Evolutionary conservation across 2,113 vertebrate species (phyloP).

Genomic region (Gyps fulvus): DNA sequence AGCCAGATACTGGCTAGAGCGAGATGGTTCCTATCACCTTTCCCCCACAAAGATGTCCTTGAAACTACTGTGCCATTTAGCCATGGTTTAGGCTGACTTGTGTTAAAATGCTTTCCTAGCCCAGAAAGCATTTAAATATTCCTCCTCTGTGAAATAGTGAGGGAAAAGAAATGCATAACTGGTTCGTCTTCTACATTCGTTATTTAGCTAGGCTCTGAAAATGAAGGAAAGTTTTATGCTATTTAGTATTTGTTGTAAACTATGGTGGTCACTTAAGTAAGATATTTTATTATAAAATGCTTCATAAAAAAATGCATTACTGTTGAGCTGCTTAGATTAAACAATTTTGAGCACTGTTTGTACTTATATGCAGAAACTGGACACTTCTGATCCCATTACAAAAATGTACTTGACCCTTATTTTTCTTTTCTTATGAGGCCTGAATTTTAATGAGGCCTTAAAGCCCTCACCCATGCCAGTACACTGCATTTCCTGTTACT

Average conservation of each 20-base stretch:
- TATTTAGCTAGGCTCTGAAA: not conserved
- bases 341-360: not conserved
- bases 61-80: not conserved
- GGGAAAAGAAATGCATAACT: not conserved
- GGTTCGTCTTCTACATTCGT: not conserved
- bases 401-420: constrained; percentile 21
- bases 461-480: not conserved
- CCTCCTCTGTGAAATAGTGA: not conserved
- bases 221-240: not conserved
- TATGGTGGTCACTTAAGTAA: not conserved
- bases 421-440: not conserved
- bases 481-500: not conserved
- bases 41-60: not conserved
- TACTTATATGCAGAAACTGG: not conserved
- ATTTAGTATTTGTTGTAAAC: not conserved
- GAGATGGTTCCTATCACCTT: not conserved
- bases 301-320: not conserved
- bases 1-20: not conserved
- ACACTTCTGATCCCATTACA: not conserved
- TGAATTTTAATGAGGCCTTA: constrained; percentile 11
- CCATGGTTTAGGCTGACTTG: not conserved
- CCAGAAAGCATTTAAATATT: not conserved
- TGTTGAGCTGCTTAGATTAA: not conserved
- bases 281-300: not conserved
- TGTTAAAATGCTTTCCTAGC: not conserved